Evolutionary conservation across 2,797 vertebrate species (phyloP), one percentile per base, ranked within the genome.

Genomic region (Linurgus olivaceus): DNA sequence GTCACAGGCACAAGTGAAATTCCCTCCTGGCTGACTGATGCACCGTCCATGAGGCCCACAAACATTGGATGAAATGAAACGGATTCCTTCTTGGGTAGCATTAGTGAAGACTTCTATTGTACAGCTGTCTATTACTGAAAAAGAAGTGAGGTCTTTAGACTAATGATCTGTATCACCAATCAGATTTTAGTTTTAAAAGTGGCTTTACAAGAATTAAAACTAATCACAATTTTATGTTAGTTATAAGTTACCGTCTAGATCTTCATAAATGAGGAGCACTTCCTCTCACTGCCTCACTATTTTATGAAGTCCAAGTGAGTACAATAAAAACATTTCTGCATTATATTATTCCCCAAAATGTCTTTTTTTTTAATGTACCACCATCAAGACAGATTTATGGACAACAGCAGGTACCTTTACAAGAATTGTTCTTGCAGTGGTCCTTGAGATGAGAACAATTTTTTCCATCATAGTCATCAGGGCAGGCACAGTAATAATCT

Each of bases 11-110:
- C 99, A 99, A 94, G 99, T 99, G 96, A 99, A 99, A 97, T 99
- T 99, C 68, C 99, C 99, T 24, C 98, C 98, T 4, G 99, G 98
- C 77, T 98, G 98, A 95, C 99, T 99, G 87, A 99, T 96, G 54
- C 99, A 99, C 72, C 81, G 98, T 19, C 99, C 99, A 7, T 99
- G 99, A n/a, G 99, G 98, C 15, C 99, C 99, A n/a, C 99, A 99
- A 73, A 99, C 98, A 5, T 98, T 98, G 35, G 98, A 98, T 0
- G 98, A 98, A 74, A 98, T 98, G 89, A 97, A 97, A 83, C 98
- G 98, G 79, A 98, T 97, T 62, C 97, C 97, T 91, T 98, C 98
- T 42, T 97, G 97, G 8, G 98, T 98, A 74, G 97, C 88, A 66
- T 99, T 98, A 87, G 98, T 98, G 58, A 98, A 98, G 47, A 98